Percentiles rank a stretch among this genome's conserved stretches.
These are phyloP conservation scores for Aethes cnicana DNA, from an alignment of 2,888 invertebrate species.

Conservation along the genomic window DNA sequence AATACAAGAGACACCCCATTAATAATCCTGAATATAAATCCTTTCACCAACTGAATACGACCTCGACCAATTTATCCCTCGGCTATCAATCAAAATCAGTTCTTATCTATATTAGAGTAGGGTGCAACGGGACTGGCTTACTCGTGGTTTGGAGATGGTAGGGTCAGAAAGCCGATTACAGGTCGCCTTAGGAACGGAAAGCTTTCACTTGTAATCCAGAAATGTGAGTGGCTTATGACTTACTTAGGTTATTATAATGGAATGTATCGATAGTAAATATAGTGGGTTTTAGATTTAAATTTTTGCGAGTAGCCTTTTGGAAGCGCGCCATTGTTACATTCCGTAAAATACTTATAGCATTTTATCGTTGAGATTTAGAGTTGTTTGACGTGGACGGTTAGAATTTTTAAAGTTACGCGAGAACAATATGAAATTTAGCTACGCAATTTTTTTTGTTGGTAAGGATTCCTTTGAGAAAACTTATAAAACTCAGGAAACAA, in stretches of 20 bases:
- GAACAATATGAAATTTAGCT: too few relatives aligned
- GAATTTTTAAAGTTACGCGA: too few relatives aligned
- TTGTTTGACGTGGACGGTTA: too few relatives aligned
- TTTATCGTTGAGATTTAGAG: too few relatives aligned
- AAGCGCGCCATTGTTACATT: too few relatives aligned
- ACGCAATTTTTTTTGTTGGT: too few relatives aligned
- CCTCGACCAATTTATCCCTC: slow-evolving; percentile 3
- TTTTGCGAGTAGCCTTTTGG: not conserved
- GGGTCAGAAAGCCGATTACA: slow-evolving; percentile 76
- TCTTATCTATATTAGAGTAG: not conserved
- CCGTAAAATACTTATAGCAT: too few relatives aligned
- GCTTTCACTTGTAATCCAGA: slow-evolving; percentile 73
- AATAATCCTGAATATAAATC: slow-evolving; percentile 24
- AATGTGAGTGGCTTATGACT: slow-evolving; percentile 65
- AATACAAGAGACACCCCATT: slow-evolving; percentile 15
- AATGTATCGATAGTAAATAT: slow-evolving; percentile 36
- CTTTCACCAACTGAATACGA: slow-evolving; percentile 13
- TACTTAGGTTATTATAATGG: slow-evolving; percentile 51
- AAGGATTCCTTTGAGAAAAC: too few relatives aligned
- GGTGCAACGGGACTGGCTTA: slow-evolving; percentile 6
- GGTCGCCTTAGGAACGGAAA: slow-evolving; percentile 65
- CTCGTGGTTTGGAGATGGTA: slow-evolving; percentile 43
- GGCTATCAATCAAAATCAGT: not conserved
- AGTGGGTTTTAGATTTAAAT: slow-evolving; percentile 5
- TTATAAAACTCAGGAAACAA: too few relatives aligned